Conservation (phyloP, 2,888 invertebrate species). For the Acanthosepion pharaonis region DNA sequence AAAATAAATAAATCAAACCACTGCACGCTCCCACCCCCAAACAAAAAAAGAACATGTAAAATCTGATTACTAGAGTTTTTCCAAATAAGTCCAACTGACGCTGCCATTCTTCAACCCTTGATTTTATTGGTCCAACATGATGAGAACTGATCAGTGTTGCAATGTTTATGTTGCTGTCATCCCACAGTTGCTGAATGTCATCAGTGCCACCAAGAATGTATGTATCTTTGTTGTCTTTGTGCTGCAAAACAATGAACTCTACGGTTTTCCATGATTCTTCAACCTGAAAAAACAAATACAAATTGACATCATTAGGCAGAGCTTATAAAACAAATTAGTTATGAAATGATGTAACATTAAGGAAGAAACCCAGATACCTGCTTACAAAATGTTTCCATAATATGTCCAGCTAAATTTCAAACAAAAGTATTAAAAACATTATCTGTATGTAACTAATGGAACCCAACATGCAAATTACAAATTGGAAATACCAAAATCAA, state of each 20-base stretch:
- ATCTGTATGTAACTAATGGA: too few species aligned
- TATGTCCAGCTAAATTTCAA: too few species aligned
- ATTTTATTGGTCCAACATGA: conserved; percentile 88
- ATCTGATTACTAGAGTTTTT: conserved; percentile 82
- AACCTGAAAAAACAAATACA: conserved; percentile 77
- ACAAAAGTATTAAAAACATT: too few species aligned
- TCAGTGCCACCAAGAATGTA: conserved; percentile 89
- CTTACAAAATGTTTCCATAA: too few species aligned
- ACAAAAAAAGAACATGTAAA: not conserved
- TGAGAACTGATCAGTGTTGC: conserved; percentile 90
- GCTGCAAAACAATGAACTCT: conserved; percentile 84
- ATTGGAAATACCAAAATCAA: too few species aligned
- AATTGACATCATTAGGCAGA: too few species aligned
- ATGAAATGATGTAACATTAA: too few species aligned
- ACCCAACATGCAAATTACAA: too few species aligned
- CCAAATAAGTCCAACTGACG: conserved; percentile 85
- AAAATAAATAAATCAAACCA: too few species aligned
- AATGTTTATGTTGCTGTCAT: conserved; percentile 89
- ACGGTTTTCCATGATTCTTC: conserved; percentile 88
- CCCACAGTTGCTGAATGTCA: conserved; percentile 86
- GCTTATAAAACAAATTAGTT: too few species aligned
- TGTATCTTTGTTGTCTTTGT: conserved; percentile 88
- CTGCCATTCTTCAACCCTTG: conserved; percentile 88
- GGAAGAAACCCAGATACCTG: too few species aligned
- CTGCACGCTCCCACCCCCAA: too few species aligned